Conservation (phyloP, 2,797 vertebrate genomes). For the Pseudomugil gertrudae region DNA sequence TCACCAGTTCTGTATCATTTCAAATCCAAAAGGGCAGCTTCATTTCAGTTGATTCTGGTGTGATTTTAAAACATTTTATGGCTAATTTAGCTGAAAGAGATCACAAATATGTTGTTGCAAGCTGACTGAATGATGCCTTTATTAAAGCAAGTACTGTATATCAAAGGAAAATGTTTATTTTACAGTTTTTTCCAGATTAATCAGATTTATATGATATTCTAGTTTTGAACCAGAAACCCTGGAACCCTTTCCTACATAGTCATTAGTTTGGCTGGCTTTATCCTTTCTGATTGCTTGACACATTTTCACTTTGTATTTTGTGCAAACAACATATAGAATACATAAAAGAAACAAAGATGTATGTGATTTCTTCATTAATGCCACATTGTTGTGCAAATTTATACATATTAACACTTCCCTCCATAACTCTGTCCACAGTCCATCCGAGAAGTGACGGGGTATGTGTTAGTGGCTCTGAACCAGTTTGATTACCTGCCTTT, state of each 20-base stretch:
- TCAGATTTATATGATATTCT: background rate
- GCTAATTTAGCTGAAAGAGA: background rate
- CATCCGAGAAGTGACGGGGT: conserved; percentile 96
- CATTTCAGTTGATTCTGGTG: background rate
- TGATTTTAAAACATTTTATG: background rate
- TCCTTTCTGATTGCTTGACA: too few species aligned
- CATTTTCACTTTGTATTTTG: too few species aligned
- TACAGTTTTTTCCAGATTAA: background rate
- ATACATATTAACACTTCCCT: conserved; percentile 19
- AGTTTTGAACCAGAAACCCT: too few species aligned
- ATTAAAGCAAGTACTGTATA: too few species aligned
- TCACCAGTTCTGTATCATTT: background rate
- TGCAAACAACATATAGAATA: background rate
- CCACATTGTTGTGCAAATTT: background rate
- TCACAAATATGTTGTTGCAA: too few species aligned
- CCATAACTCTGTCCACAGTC: conserved; percentile 82
- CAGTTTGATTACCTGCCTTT: conserved; percentile 97
- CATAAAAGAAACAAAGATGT: background rate
- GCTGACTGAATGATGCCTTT: too few species aligned
- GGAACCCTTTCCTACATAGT: too few species aligned
- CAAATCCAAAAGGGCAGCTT: background rate
- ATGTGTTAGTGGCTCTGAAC: conserved; percentile 96
- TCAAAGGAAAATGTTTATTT: background rate
- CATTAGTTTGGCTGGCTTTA: too few species aligned
- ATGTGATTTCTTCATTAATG: background rate